Evolutionary conservation across 2,113 vertebrate species (phyloP).

Genomic region (Ictalurus punctatus): DNA sequence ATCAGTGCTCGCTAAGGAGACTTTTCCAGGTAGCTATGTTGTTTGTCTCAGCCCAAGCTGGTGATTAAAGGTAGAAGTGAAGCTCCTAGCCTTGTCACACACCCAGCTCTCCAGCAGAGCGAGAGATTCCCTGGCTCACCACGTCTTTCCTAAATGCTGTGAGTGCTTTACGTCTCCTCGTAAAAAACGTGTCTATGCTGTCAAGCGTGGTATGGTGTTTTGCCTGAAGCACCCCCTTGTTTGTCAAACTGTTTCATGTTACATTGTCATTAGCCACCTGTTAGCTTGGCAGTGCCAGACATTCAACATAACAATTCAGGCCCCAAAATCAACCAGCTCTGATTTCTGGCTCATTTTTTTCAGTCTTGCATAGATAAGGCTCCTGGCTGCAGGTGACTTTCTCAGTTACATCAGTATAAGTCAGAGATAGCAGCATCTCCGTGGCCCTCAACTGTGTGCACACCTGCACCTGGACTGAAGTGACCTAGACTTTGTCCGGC

Average conservation of each 20-base stretch:
- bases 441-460: constrained; percentile 4
- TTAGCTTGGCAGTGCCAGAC: constrained; percentile 25
- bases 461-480: constrained; percentile 44
- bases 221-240: constrained; percentile 30
- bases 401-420: background rate
- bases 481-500: constrained; percentile 15
- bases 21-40: constrained; percentile 35
- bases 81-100: constrained; percentile 23
- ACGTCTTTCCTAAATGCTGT: constrained; percentile 34
- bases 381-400: constrained; percentile 27
- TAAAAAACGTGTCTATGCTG: constrained; percentile 35
- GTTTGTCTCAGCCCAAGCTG: constrained; percentile 46
- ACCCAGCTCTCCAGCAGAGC: constrained; percentile 41
- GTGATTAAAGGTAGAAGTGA: constrained; percentile 47
- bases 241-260: constrained; percentile 44
- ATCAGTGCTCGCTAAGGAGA: constrained; percentile 49
- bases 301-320: constrained; percentile 31
- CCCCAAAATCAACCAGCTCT: background rate
- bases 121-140: constrained; percentile 29
- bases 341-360: background rate
- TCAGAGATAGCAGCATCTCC: background rate
- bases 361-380: background rate
- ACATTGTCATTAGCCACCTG: constrained; percentile 49
- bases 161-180: constrained; percentile 46
- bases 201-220: constrained; percentile 24